A percentile compares a stretch with the other conserved stretches of the same genome.
These are phyloP conservation scores for Hippocampus kuda DNA, from an alignment of 2,797 vertebrate genomes.

Conservation along the genomic window DNA sequence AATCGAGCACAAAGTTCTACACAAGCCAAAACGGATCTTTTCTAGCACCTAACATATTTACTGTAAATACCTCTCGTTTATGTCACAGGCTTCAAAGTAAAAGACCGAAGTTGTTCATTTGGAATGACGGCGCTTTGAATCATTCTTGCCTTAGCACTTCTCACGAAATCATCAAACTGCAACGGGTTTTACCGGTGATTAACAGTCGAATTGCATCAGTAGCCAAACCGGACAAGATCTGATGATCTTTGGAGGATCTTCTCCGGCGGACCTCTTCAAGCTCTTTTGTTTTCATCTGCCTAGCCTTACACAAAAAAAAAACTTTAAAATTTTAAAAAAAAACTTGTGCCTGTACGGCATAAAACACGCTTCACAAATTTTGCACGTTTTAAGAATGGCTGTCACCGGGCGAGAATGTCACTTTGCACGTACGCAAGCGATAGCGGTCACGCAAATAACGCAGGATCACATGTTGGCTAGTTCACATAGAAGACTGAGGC, in stretches of 20 bases:
- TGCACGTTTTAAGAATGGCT: constrained; percentile 22
- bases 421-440: constrained; percentile 31
- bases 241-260: constrained; percentile 1
- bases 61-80: constrained; percentile 11
- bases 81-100: constrained; percentile 30
- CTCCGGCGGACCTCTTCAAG: background rate
- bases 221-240: background rate
- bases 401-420: constrained; percentile 29
- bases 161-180: constrained; percentile 13
- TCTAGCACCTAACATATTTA: background rate
- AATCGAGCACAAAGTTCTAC: constrained; percentile 17
- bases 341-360: constrained; percentile 9
- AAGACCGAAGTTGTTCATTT: constrained; percentile 18
- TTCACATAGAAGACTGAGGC: constrained; percentile 32
- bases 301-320: background rate
- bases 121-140: constrained; percentile 28
- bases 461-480: constrained; percentile 25
- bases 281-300: background rate
- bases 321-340: too few relatives aligned
- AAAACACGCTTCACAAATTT: constrained; percentile 33
- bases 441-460: constrained; percentile 26
- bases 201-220: background rate
- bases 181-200: constrained; percentile 3
- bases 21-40: background rate
- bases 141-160: constrained; percentile 43